A percentile compares a stretch with the other conserved stretches of the same genome.
These are phyloP conservation scores for Tanypteryx hageni DNA, from an alignment of 2,888 invertebrate species.

Conservation along the genomic window DNA sequence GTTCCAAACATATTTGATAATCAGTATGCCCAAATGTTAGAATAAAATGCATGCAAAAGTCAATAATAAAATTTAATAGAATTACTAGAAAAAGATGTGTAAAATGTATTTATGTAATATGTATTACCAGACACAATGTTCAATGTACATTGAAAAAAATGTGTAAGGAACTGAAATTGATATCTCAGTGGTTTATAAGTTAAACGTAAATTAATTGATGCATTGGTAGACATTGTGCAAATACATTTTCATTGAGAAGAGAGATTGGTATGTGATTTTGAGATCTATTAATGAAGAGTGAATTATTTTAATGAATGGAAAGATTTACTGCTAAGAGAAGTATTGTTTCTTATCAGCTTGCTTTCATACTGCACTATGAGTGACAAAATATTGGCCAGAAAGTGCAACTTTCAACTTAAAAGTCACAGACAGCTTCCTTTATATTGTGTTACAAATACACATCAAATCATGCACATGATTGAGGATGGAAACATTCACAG, in stretches of 20 bases:
- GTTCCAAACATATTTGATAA: conserved; percentile 8
- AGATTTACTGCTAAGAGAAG: neutral
- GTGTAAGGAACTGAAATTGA: neutral
- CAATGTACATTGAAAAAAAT: conserved; percentile 19
- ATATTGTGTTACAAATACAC: neutral
- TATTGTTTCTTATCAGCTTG: conserved; percentile 15
- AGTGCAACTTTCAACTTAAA: neutral
- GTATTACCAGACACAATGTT: conserved; percentile 19
- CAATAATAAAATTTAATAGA: conserved; percentile 51
- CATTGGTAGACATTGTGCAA: neutral
- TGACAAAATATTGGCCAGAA: neutral
- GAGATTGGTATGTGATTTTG: neutral
- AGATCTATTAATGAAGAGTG: neutral
- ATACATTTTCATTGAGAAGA: neutral
- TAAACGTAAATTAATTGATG: neutral
- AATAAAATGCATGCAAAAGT: conserved; percentile 47
- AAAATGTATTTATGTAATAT: conserved; percentile 46
- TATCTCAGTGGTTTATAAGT: neutral
- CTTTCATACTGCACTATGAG: conserved; percentile 10
- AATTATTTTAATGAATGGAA: neutral
- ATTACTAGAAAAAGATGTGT: conserved; percentile 29
- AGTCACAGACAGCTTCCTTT: neutral
- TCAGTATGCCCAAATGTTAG: conserved; percentile 44
- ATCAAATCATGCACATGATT: neutral
- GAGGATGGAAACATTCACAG: neutral